Evolutionary conservation across 2,888 invertebrate species (phyloP).

Genomic region (Sisyra terminalis): DNA sequence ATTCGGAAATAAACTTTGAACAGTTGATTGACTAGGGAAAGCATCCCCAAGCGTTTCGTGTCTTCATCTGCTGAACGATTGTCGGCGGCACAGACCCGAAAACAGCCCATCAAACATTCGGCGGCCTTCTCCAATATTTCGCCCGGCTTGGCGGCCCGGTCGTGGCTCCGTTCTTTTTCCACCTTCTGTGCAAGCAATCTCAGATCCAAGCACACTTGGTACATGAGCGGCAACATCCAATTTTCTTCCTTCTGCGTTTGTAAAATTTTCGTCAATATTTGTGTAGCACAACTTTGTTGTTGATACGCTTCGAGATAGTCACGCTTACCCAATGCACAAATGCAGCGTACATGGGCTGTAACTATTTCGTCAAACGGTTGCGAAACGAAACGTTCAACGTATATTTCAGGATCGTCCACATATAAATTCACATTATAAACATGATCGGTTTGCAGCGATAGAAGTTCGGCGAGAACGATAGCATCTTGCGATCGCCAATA

Average conservation of each 20-base stretch:
- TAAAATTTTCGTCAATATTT: conserved; percentile 63
- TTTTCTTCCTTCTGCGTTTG: conserved; percentile 87
- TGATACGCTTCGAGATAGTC: conserved; percentile 55
- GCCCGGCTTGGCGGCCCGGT: conserved; percentile 35
- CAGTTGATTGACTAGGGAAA: conserved; percentile 90
- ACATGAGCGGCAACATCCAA: conserved; percentile 93
- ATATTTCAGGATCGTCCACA: conserved; percentile 49
- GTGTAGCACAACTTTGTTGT: conserved; percentile 61
- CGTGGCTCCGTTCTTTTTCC: conserved; percentile 36
- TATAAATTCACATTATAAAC: conserved; percentile 50
- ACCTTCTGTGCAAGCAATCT: conserved; percentile 69
- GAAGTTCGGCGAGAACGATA: conserved; percentile 34
- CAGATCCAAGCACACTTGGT: conserved; percentile 74
- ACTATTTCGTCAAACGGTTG: conserved; percentile 62
- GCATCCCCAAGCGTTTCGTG: conserved; percentile 92
- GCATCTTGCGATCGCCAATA: conserved; percentile 47
- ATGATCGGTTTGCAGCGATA: conserved; percentile 57
- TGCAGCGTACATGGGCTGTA: conserved; percentile 52
- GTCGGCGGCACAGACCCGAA: conserved; percentile 89
- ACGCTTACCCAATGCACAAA: conserved; percentile 30
- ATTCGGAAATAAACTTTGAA: conserved; percentile 70
- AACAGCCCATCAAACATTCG: conserved; percentile 82
- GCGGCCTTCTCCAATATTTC: conserved; percentile 85
- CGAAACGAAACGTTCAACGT: conserved; percentile 51
- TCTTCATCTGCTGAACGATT: conserved; percentile 78